These are phyloP conservation scores for Scotopteryx bipunctaria DNA, from an alignment of 2,888 invertebrate species.

Conservation along the genomic window DNA sequence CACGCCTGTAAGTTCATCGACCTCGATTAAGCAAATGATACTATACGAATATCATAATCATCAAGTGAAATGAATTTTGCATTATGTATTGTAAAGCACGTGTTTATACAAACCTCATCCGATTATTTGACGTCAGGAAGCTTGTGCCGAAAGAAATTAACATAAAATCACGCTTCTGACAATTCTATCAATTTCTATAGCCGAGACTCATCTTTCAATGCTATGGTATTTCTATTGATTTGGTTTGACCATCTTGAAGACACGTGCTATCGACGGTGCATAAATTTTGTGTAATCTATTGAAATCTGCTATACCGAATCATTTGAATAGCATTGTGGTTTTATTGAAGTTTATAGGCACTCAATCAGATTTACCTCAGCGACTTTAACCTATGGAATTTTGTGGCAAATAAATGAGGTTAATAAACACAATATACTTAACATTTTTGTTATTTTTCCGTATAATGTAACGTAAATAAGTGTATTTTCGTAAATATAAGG, in stretches of 20 bases:
- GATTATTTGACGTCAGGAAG: conserved; percentile 36
- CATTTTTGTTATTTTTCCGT: too few relatives aligned
- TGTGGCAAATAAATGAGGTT: background rate
- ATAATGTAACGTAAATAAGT: too few relatives aligned
- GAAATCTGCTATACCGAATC: conserved; percentile 11
- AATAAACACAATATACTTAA: too few relatives aligned
- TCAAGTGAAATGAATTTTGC: conserved; percentile 71
- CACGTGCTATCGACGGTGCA: conserved; percentile 33
- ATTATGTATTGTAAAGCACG: conserved; percentile 65
- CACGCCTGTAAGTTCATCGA: conserved; percentile 63
- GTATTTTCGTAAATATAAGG: too few relatives aligned
- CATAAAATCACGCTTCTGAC: conserved; percentile 51
- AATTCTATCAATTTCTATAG: conserved; percentile 38
- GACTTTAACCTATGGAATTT: background rate
- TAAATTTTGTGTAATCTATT: conserved; percentile 36
- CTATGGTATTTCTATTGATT: conserved; percentile 24
- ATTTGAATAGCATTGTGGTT: conserved; percentile 20
- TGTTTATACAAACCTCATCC: conserved; percentile 43
- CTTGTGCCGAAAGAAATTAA: conserved; percentile 52
- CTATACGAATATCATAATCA: conserved; percentile 56
- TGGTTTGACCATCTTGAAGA: conserved; percentile 19
- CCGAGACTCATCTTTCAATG: conserved; percentile 19
- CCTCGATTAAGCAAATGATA: conserved; percentile 63
- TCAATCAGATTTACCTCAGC: background rate
- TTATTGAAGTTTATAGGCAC: conserved; percentile 19